Percentiles rank a stretch among this genome's conserved stretches.
These are phyloP conservation scores for Chondrosia reniformis DNA, from an alignment of 37 sponge, comb jelly and placozoan genomes.

Conservation along the genomic window DNA sequence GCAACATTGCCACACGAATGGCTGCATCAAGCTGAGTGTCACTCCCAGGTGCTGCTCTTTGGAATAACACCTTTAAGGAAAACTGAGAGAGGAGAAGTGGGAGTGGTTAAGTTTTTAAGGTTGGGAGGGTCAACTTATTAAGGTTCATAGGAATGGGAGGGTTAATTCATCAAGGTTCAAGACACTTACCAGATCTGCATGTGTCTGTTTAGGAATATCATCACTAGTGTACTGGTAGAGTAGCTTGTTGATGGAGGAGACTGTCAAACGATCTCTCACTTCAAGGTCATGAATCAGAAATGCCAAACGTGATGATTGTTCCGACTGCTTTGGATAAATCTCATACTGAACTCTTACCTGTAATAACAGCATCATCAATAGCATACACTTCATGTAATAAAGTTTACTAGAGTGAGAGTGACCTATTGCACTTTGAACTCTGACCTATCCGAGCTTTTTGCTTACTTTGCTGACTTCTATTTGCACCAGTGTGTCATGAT, in stretches of 20 bases:
- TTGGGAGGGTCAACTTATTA: not conserved
- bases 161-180: not conserved
- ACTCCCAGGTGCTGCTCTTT: constrained; percentile 53
- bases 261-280: constrained; percentile 72
- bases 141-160: not conserved
- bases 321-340: constrained; percentile 48
- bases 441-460: not conserved
- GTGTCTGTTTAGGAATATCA: constrained; percentile 73
- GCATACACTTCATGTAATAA: too few relatives aligned
- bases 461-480: constrained; percentile 73
- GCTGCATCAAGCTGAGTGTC: constrained; percentile 45
- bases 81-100: constrained; percentile 48
- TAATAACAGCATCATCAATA: too few relatives aligned
- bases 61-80: constrained; percentile 69
- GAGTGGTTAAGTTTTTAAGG: not conserved
- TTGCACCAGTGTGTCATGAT: constrained; percentile 65
- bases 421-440: not conserved
- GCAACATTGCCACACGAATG: constrained; percentile 75
- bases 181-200: constrained; percentile 76
- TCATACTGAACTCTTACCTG: constrained; percentile 76
- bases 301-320: constrained; percentile 70
- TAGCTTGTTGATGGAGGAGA: constrained; percentile 90
- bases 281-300: constrained; percentile 81
- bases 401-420: not conserved
- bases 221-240: constrained; percentile 87